These are phyloP conservation scores for Nannospalax galili DNA, from an alignment of 2,113 vertebrate species.

Conservation along the genomic window DNA sequence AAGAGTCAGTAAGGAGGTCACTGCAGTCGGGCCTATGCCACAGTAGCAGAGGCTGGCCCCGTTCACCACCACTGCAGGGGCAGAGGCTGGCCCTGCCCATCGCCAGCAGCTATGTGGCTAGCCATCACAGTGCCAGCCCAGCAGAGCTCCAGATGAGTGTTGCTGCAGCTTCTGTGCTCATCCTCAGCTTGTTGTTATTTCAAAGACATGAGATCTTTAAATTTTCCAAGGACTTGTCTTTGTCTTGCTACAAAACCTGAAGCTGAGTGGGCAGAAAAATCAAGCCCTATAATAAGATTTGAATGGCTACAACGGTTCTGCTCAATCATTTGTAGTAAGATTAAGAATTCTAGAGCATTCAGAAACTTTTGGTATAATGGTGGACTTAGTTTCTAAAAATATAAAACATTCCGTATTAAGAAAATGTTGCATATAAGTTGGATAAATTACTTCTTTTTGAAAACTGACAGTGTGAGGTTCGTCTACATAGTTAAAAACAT, in stretches of 20 bases:
- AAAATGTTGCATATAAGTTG: not conserved
- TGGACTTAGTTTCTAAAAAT: conserved; percentile 4
- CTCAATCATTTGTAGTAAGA: not conserved
- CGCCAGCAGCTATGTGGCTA: not conserved
- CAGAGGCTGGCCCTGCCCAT: accelerated
- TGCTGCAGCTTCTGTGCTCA: not conserved
- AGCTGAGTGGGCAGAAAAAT: conserved; percentile 3
- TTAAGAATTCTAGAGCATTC: not conserved
- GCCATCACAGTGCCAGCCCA: not conserved
- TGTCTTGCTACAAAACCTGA: conserved; percentile 36
- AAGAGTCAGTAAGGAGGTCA: not conserved
- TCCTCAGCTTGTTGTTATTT: not conserved
- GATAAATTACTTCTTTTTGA: not conserved
- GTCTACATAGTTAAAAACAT: not conserved
- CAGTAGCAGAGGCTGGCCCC: accelerated
- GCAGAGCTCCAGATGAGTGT: not conserved
- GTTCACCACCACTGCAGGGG: not conserved
- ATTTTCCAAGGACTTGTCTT: not conserved
- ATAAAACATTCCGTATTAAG: not conserved
- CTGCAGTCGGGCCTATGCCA: no score
- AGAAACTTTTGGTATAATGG: not conserved
- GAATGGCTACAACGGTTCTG: conserved; percentile 3
- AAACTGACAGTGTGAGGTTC: not conserved
- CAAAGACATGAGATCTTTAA: not conserved
- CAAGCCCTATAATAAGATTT: not conserved